phyloP scores from a whole-genome alignment of 2,888 invertebrate genomes.

The Heliconius hortense region DNA sequence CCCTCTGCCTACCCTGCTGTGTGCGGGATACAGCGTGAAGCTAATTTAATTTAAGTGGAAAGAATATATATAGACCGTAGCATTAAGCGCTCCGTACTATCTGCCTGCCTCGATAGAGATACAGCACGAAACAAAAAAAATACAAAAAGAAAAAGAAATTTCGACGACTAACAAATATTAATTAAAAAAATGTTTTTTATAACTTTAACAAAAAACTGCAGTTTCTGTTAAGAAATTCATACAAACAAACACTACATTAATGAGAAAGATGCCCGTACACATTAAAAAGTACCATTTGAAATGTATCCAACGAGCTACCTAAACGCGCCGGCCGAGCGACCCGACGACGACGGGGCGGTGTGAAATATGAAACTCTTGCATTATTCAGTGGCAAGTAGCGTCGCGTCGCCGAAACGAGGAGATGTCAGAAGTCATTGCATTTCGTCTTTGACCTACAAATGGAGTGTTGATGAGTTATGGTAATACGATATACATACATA shows the following conservation, averaged over 20 bases:
- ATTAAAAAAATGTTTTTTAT: too few relatives aligned
- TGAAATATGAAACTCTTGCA: slow-evolving; percentile 8
- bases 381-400: slow-evolving; percentile 23
- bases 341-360: neutral
- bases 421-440: neutral
- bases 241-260: too few relatives aligned
- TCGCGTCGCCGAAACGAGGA: neutral
- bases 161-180: too few relatives aligned
- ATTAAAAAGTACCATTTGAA: neutral
- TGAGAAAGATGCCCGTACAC: neutral
- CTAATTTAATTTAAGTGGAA: too few relatives aligned
- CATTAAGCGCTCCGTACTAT: too few relatives aligned
- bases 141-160: too few relatives aligned
- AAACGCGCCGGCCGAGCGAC: neutral
- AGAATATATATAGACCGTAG: too few relatives aligned
- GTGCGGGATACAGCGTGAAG: too few relatives aligned
- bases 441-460: neutral
- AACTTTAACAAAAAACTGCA: neutral
- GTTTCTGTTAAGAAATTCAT: neutral
- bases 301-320: neutral
- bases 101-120: too few relatives aligned
- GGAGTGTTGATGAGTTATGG: neutral
- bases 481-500: neutral
- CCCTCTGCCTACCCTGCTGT: too few relatives aligned
- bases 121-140: too few relatives aligned